Evolutionary conservation across 1,140 invertebrate genomes (phyloP).

Genomic region (Holcopasites calliopsidis): DNA sequence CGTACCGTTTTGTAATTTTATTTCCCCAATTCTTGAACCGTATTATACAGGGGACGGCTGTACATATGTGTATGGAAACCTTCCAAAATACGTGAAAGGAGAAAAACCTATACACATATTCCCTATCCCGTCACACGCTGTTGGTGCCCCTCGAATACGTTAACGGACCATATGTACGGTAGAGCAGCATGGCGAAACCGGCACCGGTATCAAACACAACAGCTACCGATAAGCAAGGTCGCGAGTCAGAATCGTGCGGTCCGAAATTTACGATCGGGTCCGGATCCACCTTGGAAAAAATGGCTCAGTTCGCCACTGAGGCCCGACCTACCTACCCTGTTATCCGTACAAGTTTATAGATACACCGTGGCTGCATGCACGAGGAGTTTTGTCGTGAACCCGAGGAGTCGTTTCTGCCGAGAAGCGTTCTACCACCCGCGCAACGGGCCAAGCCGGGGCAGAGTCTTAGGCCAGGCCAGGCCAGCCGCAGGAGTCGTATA

Average conservation of each 20-base stretch:
- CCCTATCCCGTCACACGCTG: too few species aligned
- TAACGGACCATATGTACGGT: neutral
- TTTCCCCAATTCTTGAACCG: too few species aligned
- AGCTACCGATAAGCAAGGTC: slow-evolving; percentile 47
- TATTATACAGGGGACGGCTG: too few species aligned
- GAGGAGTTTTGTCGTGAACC: slow-evolving; percentile 9
- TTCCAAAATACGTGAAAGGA: too few species aligned
- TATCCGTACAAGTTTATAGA: slow-evolving; percentile 3
- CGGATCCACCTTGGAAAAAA: slow-evolving; percentile 52
- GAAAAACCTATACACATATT: too few species aligned
- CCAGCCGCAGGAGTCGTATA: slow-evolving; percentile 65
- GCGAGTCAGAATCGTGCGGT: slow-evolving; percentile 51
- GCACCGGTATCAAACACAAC: slow-evolving; percentile 2
- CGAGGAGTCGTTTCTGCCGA: slow-evolving; percentile 34
- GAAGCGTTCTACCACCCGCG: slow-evolving; percentile 60
- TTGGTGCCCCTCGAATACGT: neutral
- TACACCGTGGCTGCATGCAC: neutral
- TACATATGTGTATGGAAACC: too few species aligned
- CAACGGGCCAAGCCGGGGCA: slow-evolving; percentile 55
- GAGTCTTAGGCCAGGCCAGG: slow-evolving; percentile 65
- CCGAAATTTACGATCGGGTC: slow-evolving; percentile 52
- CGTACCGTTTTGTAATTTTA: too few species aligned
- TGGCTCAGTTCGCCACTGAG: slow-evolving; percentile 37
- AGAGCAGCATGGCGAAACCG: neutral
- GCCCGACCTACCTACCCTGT: slow-evolving; percentile 34